phyloP scores from a whole-genome alignment of 2,797 vertebrate genomes.

The Crocodylus rhombifer region DNA sequence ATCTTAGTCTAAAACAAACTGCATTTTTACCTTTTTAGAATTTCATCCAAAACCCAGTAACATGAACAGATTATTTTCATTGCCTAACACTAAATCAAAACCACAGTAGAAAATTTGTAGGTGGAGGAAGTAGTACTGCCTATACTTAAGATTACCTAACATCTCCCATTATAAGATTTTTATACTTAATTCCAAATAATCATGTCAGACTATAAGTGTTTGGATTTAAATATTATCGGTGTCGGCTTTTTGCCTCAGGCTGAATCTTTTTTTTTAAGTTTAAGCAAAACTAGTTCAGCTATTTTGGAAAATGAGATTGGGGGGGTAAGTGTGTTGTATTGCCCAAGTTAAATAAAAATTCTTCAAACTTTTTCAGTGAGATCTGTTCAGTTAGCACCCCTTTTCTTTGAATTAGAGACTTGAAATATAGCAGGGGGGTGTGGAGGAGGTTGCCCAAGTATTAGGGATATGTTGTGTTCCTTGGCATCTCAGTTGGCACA shows the following conservation, averaged over 20 bases:
- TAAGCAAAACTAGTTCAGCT: not conserved
- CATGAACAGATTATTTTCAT: not conserved
- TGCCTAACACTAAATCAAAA: not conserved
- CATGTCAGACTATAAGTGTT: not conserved
- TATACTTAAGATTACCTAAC: not conserved
- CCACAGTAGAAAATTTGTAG: not conserved
- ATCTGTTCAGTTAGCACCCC: not conserved
- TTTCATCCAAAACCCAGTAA: not conserved
- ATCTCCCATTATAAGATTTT: not conserved
- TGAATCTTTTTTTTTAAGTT: not conserved
- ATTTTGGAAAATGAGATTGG: not conserved
- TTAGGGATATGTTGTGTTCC: too few species aligned
- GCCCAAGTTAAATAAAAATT: not conserved
- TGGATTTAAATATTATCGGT: not conserved
- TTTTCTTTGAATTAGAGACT: not conserved
- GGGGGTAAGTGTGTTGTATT: not conserved
- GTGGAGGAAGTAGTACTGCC: not conserved
- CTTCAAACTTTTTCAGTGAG: rapidly evolving
- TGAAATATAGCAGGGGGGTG: not conserved
- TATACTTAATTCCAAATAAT: not conserved
- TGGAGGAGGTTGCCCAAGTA: not conserved
- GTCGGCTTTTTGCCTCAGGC: not conserved
- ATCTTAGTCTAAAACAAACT: not conserved
- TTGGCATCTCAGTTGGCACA: not conserved
- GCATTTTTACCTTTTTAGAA: not conserved